phyloP scores from a whole-genome alignment of 2,888 invertebrate genomes.

The Patella ulyssiponensis region DNA sequence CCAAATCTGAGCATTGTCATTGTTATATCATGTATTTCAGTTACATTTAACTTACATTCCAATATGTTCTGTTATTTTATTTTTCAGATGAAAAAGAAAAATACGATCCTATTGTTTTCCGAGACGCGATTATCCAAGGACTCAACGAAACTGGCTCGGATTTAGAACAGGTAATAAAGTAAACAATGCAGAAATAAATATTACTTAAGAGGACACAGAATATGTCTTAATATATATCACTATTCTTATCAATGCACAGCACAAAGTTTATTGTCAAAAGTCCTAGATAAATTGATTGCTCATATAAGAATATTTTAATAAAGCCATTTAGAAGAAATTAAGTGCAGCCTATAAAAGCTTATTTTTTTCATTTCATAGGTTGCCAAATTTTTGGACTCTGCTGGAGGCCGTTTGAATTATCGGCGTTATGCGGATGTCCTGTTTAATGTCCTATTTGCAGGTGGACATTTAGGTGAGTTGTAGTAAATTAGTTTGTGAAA shows the following conservation, averaged over 20 bases:
- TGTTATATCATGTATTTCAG: background rate
- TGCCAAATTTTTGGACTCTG: constrained; percentile 93
- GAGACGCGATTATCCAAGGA: constrained; percentile 95
- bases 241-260: too few relatives aligned
- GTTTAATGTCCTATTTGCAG: constrained; percentile 97
- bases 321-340: background rate
- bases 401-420: constrained; percentile 96
- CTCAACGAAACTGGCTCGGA: constrained; percentile 95
- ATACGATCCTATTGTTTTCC: constrained; percentile 98
- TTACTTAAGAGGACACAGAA: too few relatives aligned
- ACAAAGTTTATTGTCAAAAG: too few relatives aligned
- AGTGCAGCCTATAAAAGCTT: background rate
- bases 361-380: constrained; percentile 75
- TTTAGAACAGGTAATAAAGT: constrained; percentile 80
- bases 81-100: constrained; percentile 98
- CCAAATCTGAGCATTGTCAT: too few relatives aligned
- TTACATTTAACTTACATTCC: background rate
- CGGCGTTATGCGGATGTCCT: constrained; percentile 97
- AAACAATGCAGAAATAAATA: too few relatives aligned
- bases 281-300: too few relatives aligned
- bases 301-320: background rate
- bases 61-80: constrained; percentile 16
- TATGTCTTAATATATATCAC: too few relatives aligned
- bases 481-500: too few relatives aligned
- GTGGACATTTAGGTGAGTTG: constrained; percentile 87